Percentiles rank a stretch among this genome's conserved stretches.
These are phyloP conservation scores for Sandelia bainsii DNA, from an alignment of 2,797 vertebrate genomes.

Conservation along the genomic window DNA sequence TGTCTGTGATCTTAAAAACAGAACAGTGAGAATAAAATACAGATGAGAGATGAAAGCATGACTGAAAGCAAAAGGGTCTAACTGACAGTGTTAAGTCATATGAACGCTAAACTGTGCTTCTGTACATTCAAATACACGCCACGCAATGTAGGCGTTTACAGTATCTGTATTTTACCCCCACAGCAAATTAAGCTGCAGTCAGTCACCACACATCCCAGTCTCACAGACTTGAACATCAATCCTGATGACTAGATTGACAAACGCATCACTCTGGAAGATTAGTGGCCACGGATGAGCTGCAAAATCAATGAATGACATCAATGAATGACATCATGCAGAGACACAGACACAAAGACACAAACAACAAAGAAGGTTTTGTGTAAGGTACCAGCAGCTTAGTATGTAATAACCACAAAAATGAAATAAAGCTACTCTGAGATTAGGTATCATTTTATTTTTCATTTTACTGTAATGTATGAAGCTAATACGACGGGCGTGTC, in stretches of 20 bases:
- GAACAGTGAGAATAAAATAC: background rate
- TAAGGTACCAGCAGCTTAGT: background rate
- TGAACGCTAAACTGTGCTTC: background rate
- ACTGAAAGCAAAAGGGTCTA: background rate
- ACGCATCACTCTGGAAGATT: slow-evolving; percentile 66
- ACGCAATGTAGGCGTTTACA: slow-evolving; percentile 3
- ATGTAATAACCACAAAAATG: background rate
- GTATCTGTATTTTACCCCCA: slow-evolving; percentile 9
- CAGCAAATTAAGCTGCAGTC: slow-evolving; percentile 50
- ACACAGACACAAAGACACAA: slow-evolving; percentile 24
- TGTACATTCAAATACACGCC: slow-evolving; percentile 2
- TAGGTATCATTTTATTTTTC: background rate
- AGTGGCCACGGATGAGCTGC: slow-evolving; percentile 44
- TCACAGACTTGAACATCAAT: slow-evolving; percentile 54
- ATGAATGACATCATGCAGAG: slow-evolving; percentile 72
- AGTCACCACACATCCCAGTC: slow-evolving; percentile 41
- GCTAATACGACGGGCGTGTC: slow-evolving; percentile 12
- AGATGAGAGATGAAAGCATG: slow-evolving; percentile 1
- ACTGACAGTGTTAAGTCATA: background rate
- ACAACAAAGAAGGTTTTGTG: slow-evolving; percentile 13
- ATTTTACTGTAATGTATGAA: slow-evolving; percentile 6
- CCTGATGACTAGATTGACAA: slow-evolving; percentile 56
- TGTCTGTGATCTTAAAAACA: background rate
- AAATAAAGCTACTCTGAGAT: background rate
- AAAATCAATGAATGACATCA: slow-evolving; percentile 78